Conservation (phyloP, 2,113 vertebrate genomes). For the Hippolais icterina region DNA sequence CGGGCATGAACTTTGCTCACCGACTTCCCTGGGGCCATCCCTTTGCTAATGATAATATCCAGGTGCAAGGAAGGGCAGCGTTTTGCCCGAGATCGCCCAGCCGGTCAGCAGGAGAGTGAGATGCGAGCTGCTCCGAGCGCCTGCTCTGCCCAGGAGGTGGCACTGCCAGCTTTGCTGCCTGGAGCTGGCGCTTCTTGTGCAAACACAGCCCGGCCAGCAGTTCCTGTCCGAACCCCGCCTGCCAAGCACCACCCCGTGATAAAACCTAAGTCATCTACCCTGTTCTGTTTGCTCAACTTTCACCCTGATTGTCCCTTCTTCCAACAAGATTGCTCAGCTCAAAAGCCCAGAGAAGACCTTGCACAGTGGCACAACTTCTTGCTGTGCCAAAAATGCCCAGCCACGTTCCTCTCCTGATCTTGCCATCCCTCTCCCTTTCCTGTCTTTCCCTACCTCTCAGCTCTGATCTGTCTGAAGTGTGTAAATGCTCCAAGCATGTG, state of each 20-base stretch:
- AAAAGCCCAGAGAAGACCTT: not conserved
- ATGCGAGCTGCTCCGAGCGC: accelerated
- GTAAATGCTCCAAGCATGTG: not conserved
- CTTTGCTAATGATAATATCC: not conserved
- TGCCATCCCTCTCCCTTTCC: not conserved
- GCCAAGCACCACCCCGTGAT: not conserved
- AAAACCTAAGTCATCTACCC: not conserved
- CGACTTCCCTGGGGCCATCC: not conserved
- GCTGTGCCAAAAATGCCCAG: not conserved
- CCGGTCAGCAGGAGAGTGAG: accelerated
- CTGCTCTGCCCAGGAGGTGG: conserved; percentile 30
- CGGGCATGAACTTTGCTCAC: not conserved
- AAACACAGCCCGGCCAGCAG: not conserved
- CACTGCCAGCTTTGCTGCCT: not conserved
- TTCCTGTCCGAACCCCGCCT: not conserved
- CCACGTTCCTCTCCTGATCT: not conserved
- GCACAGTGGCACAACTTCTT: not conserved
- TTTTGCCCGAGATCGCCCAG: not conserved
- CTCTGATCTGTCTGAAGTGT: not conserved
- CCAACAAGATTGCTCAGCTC: not conserved
- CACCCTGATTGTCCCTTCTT: not conserved
- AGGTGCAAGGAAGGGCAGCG: not conserved
- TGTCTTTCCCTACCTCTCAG: not conserved
- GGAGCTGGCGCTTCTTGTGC: accelerated
- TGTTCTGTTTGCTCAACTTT: not conserved